Evolutionary conservation across 2,113 vertebrate genomes (phyloP).

Genomic region (Pantherophis guttatus): DNA sequence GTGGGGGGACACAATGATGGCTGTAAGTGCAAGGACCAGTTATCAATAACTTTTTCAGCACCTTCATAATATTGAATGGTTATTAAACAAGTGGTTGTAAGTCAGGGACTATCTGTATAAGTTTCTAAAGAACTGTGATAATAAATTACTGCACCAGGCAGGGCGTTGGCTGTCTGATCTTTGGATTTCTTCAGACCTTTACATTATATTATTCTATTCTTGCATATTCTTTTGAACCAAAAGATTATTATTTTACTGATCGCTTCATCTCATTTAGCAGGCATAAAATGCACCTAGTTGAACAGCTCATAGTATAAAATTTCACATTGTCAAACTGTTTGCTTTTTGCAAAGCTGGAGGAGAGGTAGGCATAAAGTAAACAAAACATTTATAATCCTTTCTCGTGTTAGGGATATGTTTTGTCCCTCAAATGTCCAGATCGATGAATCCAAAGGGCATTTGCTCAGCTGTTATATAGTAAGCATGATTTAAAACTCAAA

Average conservation of each 20-base stretch:
- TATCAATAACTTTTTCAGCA: not conserved
- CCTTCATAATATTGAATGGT: not conserved
- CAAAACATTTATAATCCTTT: not conserved
- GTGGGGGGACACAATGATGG: not conserved
- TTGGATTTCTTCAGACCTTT: not conserved
- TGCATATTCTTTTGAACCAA: not conserved
- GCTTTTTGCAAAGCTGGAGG: not conserved
- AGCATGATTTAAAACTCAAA: not conserved
- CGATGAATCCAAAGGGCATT: constrained; percentile 12
- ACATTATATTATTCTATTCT: not conserved
- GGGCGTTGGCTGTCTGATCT: not conserved
- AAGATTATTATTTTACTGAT: not conserved
- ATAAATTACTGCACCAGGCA: not conserved
- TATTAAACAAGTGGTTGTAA: not conserved
- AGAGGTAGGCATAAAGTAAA: not conserved
- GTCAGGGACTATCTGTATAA: not conserved
- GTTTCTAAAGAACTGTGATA: not conserved
- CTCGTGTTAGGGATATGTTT: not conserved
- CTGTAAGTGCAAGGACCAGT: not conserved
- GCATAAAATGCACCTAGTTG: rapidly evolving
- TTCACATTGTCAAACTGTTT: constrained; percentile 2
- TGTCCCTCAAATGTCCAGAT: not conserved
- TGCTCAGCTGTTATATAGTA: constrained; percentile 6
- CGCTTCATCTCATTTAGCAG: not conserved
- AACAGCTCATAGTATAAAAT: not conserved